Evolutionary conservation across 2,113 vertebrate species (phyloP).

Genomic region (Apeltes quadracus): DNA sequence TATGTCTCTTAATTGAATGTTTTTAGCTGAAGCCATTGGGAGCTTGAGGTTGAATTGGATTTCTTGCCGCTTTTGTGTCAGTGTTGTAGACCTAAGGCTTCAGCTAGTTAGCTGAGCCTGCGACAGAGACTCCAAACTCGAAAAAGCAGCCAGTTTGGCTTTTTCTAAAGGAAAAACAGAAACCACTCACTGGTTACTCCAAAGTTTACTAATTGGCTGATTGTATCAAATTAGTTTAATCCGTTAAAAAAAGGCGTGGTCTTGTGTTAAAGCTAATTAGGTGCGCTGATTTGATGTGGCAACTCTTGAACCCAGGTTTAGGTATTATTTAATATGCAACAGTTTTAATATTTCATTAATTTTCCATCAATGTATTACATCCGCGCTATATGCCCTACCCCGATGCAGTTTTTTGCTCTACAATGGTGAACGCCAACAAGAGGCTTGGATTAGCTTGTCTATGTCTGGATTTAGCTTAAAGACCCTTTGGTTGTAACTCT

Average conservation of each 20-base stretch:
- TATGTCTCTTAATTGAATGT: not conserved
- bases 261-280: not conserved
- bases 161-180: not conserved
- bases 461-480: slow-evolving; percentile 67
- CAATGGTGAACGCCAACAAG: slow-evolving; percentile 31
- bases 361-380: no score
- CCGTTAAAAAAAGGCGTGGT: not conserved
- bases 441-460: slow-evolving; percentile 46
- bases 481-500: slow-evolving; percentile 57
- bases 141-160: not conserved
- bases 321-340: not conserved
- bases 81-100: not conserved
- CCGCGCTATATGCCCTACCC: not conserved
- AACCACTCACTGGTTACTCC: not conserved
- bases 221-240: not conserved
- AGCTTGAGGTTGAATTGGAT: not conserved
- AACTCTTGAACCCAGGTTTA: not conserved
- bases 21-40: not conserved
- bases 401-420: not conserved
- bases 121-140: not conserved
- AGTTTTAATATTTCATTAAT: not conserved
- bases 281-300: not conserved
- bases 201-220: not conserved
- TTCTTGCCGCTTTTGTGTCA: not conserved
- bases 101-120: not conserved